Base-by-base conservation (phyloP, 2,113 vertebrate genomes). In the Gobiocypris rarus region DNA sequence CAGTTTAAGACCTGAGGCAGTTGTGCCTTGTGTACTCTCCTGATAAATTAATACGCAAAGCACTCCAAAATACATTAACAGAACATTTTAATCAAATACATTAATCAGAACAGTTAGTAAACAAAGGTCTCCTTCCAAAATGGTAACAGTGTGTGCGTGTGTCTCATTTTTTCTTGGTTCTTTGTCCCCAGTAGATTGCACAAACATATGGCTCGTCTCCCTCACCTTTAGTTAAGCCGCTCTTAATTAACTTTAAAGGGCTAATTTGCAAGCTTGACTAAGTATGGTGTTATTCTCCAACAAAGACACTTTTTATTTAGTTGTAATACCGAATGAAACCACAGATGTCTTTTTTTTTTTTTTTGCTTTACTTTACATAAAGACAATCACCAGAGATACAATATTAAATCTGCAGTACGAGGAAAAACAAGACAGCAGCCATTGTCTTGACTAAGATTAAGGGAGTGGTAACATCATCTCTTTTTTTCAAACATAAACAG, bases 401-500 rank as follows among this genome's bases (percentile, higher is more conserved):
- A 80, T 79, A 54, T 34, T 50, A 14, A 82, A 14, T 26, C 14
- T 75, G 34, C 31, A 38, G 26, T 26, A 41, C 26, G 9, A 34
- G 1, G n/a, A 50, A 74, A 14, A 58, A 84, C 83, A 80, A 89
- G 83, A 87, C 84, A 82, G 86, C 87, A 86, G 86, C 90, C 89
- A 88, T 93, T 92, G 90, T 94, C 91, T 92, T 87, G 84, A 87
- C 81, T 77, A 85, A 92, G 89, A 91, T 89, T 92, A 93, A 93
- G 89, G 93, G 88, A 83, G 89, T 83, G 86, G 91, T 94, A 90
- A 91, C 89, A 89, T 90, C 90, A n/a, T 28, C 26, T 56, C 17
- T 56, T 59, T 9, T 54, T 92, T 88, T 90, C 65, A 85, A 90
- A 89, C 91, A 88, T 83, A 87, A 91, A 91, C 87, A 89, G 91